phyloP scores from a whole-genome alignment of 2,113 vertebrate species.

The Ochotona curzoniae region DNA sequence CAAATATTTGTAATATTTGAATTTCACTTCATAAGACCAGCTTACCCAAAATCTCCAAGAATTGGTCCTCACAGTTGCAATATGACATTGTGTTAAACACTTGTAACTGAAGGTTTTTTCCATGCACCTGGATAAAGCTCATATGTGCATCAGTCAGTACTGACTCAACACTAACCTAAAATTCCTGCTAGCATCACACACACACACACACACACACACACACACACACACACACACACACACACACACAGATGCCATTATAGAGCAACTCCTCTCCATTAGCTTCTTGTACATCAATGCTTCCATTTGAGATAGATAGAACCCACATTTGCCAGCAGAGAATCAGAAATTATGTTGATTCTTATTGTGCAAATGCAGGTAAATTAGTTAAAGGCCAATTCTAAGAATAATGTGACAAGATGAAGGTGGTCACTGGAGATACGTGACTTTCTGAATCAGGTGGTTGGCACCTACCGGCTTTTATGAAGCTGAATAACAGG shows the following conservation, averaged over 20 bases:
- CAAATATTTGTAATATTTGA: conserved; percentile 5
- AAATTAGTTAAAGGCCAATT: neutral
- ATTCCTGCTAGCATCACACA: neutral
- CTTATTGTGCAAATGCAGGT: neutral
- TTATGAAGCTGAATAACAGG: conserved; percentile 4
- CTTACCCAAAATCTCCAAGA: neutral
- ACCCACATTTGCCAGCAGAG: neutral
- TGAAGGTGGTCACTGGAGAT: neutral
- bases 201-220: fast-evolving
- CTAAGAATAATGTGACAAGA: conserved; percentile 58
- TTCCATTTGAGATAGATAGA: neutral
- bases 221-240: fast-evolving
- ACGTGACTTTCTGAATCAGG: conserved; percentile 37
- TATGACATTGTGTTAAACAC: neutral
- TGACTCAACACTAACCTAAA: neutral
- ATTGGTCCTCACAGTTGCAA: neutral
- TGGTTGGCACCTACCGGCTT: neutral
- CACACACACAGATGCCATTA: neutral
- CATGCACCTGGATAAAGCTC: neutral
- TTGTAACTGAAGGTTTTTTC: neutral
- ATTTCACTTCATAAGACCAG: neutral
- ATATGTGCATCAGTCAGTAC: neutral
- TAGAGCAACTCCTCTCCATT: neutral
- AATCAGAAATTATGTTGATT: neutral
- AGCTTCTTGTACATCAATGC: neutral